Evolutionary conservation across 2,797 vertebrate species (phyloP).

Genomic region (Nasua narica): DNA sequence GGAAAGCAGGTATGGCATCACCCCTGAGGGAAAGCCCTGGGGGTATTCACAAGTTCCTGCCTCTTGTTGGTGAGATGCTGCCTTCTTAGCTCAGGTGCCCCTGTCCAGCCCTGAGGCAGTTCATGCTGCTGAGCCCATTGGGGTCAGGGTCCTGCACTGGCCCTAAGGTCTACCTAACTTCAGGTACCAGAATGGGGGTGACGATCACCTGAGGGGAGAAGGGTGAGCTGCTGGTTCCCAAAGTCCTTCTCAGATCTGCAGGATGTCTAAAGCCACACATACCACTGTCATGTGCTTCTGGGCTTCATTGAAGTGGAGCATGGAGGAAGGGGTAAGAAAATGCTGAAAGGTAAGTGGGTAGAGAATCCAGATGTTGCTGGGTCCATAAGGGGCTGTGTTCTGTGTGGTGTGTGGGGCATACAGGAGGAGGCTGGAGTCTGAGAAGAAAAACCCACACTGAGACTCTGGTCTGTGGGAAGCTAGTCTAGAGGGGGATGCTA

Average conservation of each 20-base stretch:
- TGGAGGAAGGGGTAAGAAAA: neutral
- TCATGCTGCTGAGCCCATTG: neutral
- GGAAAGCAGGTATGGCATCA: neutral
- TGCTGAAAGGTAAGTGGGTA: neutral
- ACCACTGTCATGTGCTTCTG: neutral
- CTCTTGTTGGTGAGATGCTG: neutral
- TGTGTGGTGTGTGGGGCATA: no score
- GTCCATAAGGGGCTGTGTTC: neutral
- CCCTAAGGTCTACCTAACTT: neutral
- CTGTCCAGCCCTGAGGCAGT: neutral
- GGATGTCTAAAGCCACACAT: neutral
- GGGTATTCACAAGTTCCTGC: neutral
- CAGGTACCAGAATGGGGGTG: neutral
- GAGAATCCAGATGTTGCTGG: neutral
- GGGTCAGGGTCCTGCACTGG: neutral
- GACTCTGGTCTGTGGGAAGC: neutral
- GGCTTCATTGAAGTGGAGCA: neutral
- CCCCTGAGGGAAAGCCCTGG: neutral
- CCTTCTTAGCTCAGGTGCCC: neutral
- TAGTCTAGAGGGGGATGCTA: neutral
- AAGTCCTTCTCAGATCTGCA: neutral
- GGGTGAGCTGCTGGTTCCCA: neutral
- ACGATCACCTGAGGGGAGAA: neutral
- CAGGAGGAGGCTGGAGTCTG: neutral
- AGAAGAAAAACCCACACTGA: neutral